Percentiles rank a stretch among this genome's conserved stretches.
Conservation (phyloP, 2,113 vertebrate genomes). For the Scopus umbretta region DNA sequence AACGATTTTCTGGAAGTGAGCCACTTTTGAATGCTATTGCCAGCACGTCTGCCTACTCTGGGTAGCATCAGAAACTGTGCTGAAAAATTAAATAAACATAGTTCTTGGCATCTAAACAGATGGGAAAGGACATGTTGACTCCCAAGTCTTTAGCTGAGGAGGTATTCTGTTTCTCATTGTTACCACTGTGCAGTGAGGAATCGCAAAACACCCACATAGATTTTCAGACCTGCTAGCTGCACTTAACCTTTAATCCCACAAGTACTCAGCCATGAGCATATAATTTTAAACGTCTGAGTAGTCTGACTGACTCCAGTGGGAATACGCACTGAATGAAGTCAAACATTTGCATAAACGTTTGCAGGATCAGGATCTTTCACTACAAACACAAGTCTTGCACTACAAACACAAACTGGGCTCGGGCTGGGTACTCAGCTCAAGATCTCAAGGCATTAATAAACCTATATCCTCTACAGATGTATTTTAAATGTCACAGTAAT, state of each 20-base stretch:
- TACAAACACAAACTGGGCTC: not conserved
- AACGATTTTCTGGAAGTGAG: conserved; percentile 48
- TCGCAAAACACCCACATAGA: conserved; percentile 54
- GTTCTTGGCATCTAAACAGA: conserved; percentile 63
- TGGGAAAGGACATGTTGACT: conserved; percentile 61
- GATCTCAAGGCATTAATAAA: not conserved
- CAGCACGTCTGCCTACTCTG: conserved; percentile 60
- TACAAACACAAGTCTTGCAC: not conserved
- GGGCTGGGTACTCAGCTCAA: not conserved
- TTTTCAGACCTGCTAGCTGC: conserved; percentile 61
- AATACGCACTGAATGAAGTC: not conserved
- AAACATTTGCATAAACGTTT: conserved; percentile 37
- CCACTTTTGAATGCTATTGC: conserved; percentile 30
- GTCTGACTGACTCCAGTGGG: conserved; percentile 4
- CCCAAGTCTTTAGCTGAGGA: conserved; percentile 51
- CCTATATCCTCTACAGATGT: not conserved
- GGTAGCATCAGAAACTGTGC: conserved; percentile 55
- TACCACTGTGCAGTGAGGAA: conserved; percentile 41
- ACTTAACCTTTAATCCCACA: conserved; percentile 64
- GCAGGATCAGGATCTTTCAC: not conserved
- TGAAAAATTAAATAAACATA: conserved; percentile 68
- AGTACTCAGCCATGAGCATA: conserved; percentile 48
- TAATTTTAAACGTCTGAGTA: conserved; percentile 51
- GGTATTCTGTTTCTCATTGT: conserved; percentile 56
- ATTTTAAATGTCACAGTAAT: not conserved